phyloP scores from a whole-genome alignment of 2,888 invertebrate species.

The Pollenia amentaria region DNA sequence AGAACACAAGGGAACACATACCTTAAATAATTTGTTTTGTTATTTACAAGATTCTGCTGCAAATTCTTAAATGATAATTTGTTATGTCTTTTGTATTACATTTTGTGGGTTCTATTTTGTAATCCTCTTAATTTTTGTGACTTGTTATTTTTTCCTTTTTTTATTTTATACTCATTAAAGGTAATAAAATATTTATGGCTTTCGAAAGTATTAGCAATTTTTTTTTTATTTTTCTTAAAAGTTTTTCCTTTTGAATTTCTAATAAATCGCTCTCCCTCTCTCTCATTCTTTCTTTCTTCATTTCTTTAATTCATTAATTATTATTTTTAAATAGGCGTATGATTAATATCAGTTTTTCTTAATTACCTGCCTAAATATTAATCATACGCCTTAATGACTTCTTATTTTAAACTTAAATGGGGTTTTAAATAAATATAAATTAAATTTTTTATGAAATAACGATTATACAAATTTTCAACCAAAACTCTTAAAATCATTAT shows the following conservation, averaged over 20 bases:
- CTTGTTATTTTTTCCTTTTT: background rate
- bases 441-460: no score
- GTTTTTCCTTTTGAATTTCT: no score
- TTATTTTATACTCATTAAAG: background rate
- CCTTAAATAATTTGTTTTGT: slow-evolving; percentile 55
- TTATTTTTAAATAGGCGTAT: background rate
- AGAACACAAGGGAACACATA: background rate
- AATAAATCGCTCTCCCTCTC: no score
- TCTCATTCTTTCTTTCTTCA: no score
- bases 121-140: slow-evolving; percentile 58
- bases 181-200: background rate
- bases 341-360: background rate
- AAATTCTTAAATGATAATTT: slow-evolving; percentile 10
- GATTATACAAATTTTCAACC: no score
- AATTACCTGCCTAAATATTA: background rate
- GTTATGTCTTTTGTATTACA: background rate
- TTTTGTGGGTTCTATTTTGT: slow-evolving; percentile 17
- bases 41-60: slow-evolving; percentile 40
- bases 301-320: no score
- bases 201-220: background rate
- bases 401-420: no score
- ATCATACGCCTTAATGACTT: background rate
- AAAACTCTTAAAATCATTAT: no score
- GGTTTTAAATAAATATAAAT: no score
- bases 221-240: background rate